phyloP scores from a whole-genome alignment of 2,113 vertebrate species.

The Ailuropoda melanoleuca region DNA sequence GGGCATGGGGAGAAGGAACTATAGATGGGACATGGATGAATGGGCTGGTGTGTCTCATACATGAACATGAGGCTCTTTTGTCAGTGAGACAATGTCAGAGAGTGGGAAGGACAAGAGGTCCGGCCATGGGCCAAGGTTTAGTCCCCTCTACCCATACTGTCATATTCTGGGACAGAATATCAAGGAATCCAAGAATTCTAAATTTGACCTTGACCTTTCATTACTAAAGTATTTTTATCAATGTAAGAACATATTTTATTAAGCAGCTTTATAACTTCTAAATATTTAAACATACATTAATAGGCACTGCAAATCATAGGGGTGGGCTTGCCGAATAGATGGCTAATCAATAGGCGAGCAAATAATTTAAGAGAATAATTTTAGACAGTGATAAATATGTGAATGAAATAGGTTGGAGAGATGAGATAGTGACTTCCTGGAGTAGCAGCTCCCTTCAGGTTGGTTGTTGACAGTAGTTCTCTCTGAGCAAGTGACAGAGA shows the following conservation, averaged over 20 bases:
- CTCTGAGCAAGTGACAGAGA: not conserved
- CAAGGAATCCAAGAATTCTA: not conserved
- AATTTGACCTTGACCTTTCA: not conserved
- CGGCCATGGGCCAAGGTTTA: rapidly evolving
- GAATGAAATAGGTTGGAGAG: not conserved
- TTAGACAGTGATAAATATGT: not conserved
- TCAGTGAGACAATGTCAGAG: not conserved
- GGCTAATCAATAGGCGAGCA: not conserved
- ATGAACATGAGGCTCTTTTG: not conserved
- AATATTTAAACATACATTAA: slow-evolving; percentile 9
- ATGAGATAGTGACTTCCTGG: not conserved
- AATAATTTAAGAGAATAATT: not conserved
- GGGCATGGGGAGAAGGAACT: not conserved
- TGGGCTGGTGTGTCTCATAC: not conserved
- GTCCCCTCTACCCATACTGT: not conserved
- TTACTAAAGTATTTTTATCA: not conserved
- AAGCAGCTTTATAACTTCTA: not conserved
- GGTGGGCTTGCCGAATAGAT: not conserved
- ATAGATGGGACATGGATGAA: not conserved
- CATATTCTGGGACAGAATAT: too few species aligned
- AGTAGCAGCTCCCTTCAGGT: not conserved
- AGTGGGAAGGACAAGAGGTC: not conserved
- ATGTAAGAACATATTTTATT: not conserved
- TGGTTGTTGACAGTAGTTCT: not conserved
- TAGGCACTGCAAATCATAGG: not conserved